Conservation (phyloP, 2,888 invertebrate genomes). For the Clostera curtula region DNA sequence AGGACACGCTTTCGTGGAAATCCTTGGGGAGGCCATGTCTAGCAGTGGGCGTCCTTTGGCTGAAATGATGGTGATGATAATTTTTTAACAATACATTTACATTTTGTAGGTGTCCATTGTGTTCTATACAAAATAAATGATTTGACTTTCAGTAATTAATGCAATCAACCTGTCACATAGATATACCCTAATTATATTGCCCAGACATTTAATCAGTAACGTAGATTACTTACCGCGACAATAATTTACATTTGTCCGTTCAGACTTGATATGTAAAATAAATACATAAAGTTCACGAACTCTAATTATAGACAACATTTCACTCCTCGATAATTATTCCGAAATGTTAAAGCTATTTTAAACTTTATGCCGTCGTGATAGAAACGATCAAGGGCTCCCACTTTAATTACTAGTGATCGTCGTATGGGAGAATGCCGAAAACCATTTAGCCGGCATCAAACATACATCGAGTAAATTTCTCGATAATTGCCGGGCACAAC, state of each 20-base stretch:
- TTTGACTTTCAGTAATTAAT: no score
- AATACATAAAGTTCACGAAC: conserved; percentile 37
- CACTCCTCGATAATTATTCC: conserved; percentile 57
- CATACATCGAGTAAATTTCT: conserved; percentile 58
- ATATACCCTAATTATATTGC: no score
- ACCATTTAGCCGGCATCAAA: conserved; percentile 64
- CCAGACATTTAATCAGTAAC: no score
- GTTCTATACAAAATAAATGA: no score
- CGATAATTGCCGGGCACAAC: conserved; percentile 52
- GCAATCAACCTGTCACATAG: no score
- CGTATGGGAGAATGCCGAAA: conserved; percentile 59
- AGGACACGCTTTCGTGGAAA: no score
- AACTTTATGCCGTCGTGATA: conserved; percentile 23
- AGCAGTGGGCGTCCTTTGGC: no score
- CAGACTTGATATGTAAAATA: conserved; percentile 12
- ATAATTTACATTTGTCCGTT: conserved; percentile 15
- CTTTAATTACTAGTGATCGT: conserved; percentile 49
- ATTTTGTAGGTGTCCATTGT: no score
- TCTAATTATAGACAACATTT: conserved; percentile 62
- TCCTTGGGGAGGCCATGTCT: no score
- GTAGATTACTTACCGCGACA: conserved; percentile 20
- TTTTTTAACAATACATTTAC: no score
- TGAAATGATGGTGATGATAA: no score
- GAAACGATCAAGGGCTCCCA: conserved; percentile 15
- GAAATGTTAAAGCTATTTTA: conserved; percentile 14